Conservation (phyloP, 2,888 invertebrate genomes). For the Ophioninae sp. region DNA sequence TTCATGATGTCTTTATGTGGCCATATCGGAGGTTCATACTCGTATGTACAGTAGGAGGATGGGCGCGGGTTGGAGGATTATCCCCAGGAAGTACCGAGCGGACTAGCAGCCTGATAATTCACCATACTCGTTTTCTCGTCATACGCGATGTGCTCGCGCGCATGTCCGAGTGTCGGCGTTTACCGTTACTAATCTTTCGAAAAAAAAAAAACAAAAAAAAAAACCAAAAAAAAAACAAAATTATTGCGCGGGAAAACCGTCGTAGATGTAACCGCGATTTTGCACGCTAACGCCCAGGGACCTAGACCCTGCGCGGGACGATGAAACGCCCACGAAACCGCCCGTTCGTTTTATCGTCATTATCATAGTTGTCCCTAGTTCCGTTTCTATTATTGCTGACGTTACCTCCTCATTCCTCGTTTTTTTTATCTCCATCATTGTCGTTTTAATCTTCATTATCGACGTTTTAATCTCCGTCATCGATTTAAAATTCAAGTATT, state of each 20-base stretch:
- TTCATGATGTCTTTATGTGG: constrained; percentile 40
- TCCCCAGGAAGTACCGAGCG: constrained; percentile 12
- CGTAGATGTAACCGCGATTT: constrained; percentile 50
- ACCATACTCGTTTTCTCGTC: not conserved
- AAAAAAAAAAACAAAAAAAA: not conserved
- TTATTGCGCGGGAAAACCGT: constrained; percentile 20
- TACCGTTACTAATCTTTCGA: constrained; percentile 9
- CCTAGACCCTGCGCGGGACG: constrained; percentile 20
- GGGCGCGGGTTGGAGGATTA: not conserved
- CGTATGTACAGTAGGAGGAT: constrained; percentile 1
- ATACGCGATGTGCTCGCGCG: not conserved
- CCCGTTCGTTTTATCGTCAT: constrained; percentile 4
- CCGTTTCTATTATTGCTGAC: not conserved
- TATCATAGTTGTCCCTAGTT: not conserved
- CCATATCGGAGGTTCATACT: not conserved
- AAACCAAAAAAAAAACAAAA: constrained; percentile 1
- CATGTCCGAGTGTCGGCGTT: not conserved
- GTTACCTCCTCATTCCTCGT: not conserved
- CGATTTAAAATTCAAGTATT: not conserved
- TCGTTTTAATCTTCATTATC: not conserved
- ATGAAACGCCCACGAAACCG: constrained; percentile 47
- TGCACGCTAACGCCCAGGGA: constrained; percentile 55
- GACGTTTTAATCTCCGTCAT: not conserved
- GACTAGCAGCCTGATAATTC: not conserved
- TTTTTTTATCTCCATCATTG: not conserved